Percentiles rank a stretch among this genome's conserved stretches.
Evolutionary conservation across 2,888 invertebrate species (phyloP).

Genomic region (Nebria brevicollis): DNA sequence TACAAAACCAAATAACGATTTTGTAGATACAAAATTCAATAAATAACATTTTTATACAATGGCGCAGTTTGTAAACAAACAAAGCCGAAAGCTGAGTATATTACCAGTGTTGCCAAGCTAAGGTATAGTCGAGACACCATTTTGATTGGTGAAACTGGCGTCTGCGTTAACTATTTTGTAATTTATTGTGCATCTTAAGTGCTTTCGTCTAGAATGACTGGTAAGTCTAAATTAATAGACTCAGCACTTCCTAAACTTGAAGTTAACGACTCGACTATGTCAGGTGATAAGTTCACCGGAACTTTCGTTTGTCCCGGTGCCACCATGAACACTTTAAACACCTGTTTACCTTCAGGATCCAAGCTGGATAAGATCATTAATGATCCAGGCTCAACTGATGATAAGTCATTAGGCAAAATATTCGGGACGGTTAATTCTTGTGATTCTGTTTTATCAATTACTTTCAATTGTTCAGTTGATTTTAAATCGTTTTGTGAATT

Average conservation of each 20-base stretch:
- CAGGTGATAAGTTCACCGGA: conserved; percentile 58
- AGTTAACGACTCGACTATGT: conserved; percentile 55
- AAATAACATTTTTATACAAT: conserved; percentile 34
- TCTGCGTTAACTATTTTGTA: conserved; percentile 5
- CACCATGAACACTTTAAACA: conserved; percentile 66
- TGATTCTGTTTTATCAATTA: not conserved
- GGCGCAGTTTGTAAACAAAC: not conserved
- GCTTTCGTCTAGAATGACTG: conserved; percentile 27
- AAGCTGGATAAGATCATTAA: conserved; percentile 64
- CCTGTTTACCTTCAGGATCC: conserved; percentile 61
- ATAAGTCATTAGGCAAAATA: conserved; percentile 27
- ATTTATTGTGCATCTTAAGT: not conserved
- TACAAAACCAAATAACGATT: not conserved
- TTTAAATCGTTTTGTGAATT: not conserved
- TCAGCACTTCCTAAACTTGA: conserved; percentile 27
- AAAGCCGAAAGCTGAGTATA: not conserved
- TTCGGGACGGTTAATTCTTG: not conserved
- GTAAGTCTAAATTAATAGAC: conserved; percentile 34
- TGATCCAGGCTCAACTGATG: conserved; percentile 63
- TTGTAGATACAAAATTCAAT: conserved; percentile 23
- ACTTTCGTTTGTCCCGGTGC: conserved; percentile 59
- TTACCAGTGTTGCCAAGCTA: not conserved
- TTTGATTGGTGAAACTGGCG: not conserved
- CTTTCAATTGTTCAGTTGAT: conserved; percentile 10
- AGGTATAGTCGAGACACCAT: conserved; percentile 13